Percentiles rank a stretch among this genome's conserved stretches.
These are phyloP conservation scores for Folsomia candida DNA, from an alignment of 2,888 invertebrate species.

Conservation along the genomic window DNA sequence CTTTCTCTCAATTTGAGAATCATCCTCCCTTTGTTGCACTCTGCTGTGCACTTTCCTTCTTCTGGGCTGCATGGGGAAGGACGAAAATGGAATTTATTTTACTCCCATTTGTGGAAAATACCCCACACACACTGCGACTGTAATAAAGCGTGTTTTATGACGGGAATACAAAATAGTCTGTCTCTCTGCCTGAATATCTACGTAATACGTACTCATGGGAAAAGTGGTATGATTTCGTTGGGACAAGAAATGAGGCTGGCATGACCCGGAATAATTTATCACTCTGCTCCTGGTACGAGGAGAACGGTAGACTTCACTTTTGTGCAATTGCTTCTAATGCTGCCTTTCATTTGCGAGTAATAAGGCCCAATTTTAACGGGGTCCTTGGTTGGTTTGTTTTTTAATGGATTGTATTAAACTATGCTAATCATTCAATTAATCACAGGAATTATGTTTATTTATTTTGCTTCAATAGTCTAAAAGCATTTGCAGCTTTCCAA, in stretches of 20 bases:
- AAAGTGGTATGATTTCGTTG: background rate
- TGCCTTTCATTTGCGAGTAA: background rate
- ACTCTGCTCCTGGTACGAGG: background rate
- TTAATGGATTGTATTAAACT: background rate
- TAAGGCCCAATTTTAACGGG: too few species aligned
- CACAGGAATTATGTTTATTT: background rate
- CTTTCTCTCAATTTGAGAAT: background rate
- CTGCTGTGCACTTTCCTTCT: background rate
- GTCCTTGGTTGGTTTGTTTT: background rate
- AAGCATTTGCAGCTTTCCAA: too few species aligned
- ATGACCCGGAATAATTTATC: constrained; percentile 21
- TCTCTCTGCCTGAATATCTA: background rate
- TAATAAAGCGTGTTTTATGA: constrained; percentile 8
- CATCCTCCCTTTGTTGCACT: background rate
- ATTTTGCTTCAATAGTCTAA: too few species aligned
- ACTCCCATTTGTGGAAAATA: constrained; percentile 2
- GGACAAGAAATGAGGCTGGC: constrained; percentile 17
- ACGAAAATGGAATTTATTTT: background rate
- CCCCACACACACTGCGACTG: background rate
- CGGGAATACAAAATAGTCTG: constrained; percentile 14
- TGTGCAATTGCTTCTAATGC: background rate
- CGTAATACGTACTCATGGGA: background rate
- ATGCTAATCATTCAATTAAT: background rate
- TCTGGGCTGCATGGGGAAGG: background rate
- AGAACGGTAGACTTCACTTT: too few species aligned